These are phyloP conservation scores for Pyrrhura leucotis DNA, from an alignment of 2,797 vertebrate genomes.

Conservation along the genomic window DNA sequence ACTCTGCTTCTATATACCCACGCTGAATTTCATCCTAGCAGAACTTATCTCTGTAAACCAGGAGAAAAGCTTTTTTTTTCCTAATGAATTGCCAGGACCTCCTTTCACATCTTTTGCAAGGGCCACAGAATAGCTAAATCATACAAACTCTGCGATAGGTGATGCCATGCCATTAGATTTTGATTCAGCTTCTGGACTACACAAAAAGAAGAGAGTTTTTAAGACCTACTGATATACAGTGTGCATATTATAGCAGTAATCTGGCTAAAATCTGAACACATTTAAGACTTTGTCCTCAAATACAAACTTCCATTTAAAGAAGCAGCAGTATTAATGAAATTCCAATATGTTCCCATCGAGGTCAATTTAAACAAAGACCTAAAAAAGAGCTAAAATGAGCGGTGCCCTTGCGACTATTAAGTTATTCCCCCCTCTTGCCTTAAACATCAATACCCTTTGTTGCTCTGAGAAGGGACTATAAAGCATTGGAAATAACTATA, in stretches of 20 bases:
- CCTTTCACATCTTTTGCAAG: not conserved
- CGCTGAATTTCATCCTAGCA: not conserved
- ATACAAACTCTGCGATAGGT: not conserved
- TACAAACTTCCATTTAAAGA: not conserved
- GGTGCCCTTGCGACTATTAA: not conserved
- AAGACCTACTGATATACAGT: not conserved
- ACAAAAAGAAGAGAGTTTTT: not conserved
- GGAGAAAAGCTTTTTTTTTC: not conserved
- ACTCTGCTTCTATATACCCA: not conserved
- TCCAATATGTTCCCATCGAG: not conserved
- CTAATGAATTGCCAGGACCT: not conserved
- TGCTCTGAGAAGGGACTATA: not conserved
- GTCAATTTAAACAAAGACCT: not conserved
- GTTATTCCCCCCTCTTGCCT: not conserved
- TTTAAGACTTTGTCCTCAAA: not conserved
- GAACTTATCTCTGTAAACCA: not conserved
- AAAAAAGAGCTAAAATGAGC: not conserved
- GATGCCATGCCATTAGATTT: not conserved
- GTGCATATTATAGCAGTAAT: not conserved
- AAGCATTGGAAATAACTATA: not conserved
- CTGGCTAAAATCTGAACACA: not conserved
- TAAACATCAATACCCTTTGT: not conserved
- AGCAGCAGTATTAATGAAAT: not conserved
- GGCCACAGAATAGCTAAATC: not conserved
- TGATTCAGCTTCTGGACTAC: not conserved